Conservation (phyloP, 2,888 invertebrate species). For the Linhomoeus sp. region DNA sequence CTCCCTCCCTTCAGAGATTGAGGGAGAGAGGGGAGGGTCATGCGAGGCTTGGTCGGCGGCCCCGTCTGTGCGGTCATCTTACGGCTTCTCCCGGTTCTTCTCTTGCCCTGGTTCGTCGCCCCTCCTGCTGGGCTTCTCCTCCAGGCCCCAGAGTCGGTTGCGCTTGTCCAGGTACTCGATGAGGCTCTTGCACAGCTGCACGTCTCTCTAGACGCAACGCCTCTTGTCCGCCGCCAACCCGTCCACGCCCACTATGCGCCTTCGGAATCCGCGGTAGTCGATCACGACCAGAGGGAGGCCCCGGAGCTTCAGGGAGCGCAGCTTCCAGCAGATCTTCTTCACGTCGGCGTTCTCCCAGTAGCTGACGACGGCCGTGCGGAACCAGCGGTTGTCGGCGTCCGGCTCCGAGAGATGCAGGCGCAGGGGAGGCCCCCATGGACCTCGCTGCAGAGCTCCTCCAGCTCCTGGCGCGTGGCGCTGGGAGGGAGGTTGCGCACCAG, state of each 20-base stretch:
- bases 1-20: too few relatives aligned
- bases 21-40: too few relatives aligned
- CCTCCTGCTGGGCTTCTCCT: too few relatives aligned
- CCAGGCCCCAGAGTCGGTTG: slow-evolving; percentile 5
- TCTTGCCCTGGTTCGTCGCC: too few relatives aligned
- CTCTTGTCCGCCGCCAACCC: slow-evolving; percentile 8
- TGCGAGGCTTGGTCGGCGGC: too few relatives aligned
- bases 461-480: slow-evolving; percentile 2
- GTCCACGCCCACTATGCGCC: slow-evolving; percentile 4
- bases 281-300: background rate
- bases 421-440: slow-evolving; percentile 7
- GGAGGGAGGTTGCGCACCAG: slow-evolving; percentile 5
- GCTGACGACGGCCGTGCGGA: slow-evolving; percentile 4
- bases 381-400: slow-evolving; percentile 1
- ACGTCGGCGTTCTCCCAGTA: slow-evolving; percentile 8
- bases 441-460: slow-evolving; percentile 4
- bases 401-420: slow-evolving; percentile 2
- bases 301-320: slow-evolving; percentile 1
- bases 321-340: slow-evolving; percentile 4
- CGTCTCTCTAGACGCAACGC: slow-evolving; percentile 7
- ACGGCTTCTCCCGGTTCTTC: too few relatives aligned
- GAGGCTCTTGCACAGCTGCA: slow-evolving; percentile 8
- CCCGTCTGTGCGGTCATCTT: too few relatives aligned
- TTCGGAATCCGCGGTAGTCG: slow-evolving; percentile 4
- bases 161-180: slow-evolving; percentile 6